Evolutionary conservation across 2,888 invertebrate genomes (phyloP), one percentile per base, ranked within the genome.

Genomic region (Idaea aversata): DNA sequence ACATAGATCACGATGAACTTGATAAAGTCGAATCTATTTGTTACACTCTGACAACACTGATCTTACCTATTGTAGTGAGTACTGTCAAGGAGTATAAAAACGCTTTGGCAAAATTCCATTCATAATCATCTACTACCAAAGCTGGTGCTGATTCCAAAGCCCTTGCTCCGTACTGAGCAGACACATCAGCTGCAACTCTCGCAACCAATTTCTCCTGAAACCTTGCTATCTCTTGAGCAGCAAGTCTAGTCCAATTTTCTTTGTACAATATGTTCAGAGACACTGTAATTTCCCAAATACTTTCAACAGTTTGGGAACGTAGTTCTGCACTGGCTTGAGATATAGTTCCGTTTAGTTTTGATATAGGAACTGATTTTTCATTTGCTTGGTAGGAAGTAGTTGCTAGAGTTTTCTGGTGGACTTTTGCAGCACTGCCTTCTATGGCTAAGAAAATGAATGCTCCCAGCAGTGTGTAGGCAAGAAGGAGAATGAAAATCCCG

Each of bases 81-180:
- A 99, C 98, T 57, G 98, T 98, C 77, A 99, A 94, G 6, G 98
- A 98, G 90, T 98, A 99, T 63, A 99, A 94, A 88, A 99, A 98
- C 34, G 98, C 97, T 85, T 96, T 96, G 34, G 97, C 97, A 79
- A 97, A 97, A 79, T 96, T 97, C 97, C 97, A 97, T 84, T 97
- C 97, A 84, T 96, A 95, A 69, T 96, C 95, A 72, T 93, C 93
- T 3, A 87, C 76, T 10, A 89, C 84, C 67, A 89, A 73, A 0
- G 88, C 87, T 0, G 91, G 89, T 0, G 90, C 90, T 5, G 92
- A 91, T 70, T 93, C 93, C 73, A 93, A 73, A 0, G 89, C 92
- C 68, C 90, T 86, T 0, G 86, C 91, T 25, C 91, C 87, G 70
- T 93, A 91, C 77, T 91, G 93, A 77, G 94, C 94, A 73, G 94